phyloP scores from a whole-genome alignment of 2,797 vertebrate genomes.

The Gallirallus australis region DNA sequence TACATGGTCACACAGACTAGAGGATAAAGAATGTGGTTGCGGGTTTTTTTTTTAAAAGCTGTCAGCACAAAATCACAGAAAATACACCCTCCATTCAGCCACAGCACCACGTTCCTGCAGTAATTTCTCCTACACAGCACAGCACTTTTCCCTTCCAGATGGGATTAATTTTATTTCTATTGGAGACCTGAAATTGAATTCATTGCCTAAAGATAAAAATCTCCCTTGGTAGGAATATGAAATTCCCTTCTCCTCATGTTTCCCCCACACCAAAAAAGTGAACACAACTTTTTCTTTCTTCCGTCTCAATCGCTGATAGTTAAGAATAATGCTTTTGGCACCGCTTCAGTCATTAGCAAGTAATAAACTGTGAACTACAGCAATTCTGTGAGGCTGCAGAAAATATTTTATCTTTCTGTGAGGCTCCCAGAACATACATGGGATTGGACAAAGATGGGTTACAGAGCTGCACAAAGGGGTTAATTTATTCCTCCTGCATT shows the following conservation, averaged over 20 bases:
- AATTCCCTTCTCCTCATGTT: constrained; percentile 61
- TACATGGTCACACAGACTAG: not conserved
- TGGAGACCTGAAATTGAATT: constrained; percentile 63
- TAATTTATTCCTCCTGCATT: constrained; percentile 65
- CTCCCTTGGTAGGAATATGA: constrained; percentile 62
- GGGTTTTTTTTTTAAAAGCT: not conserved
- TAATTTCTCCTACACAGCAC: not conserved
- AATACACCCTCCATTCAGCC: not conserved
- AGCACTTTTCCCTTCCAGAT: constrained; percentile 60
- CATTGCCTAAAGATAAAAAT: constrained; percentile 71
- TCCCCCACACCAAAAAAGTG: constrained; percentile 11
- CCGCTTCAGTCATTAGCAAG: constrained; percentile 21
- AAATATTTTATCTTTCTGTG: constrained; percentile 18
- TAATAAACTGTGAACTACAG: not conserved
- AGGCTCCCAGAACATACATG: not conserved
- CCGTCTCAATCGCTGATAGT: not conserved
- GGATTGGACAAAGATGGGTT: constrained; percentile 29
- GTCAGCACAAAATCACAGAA: constrained; percentile 47
- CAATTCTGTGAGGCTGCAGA: not conserved
- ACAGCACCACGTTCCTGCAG: not conserved
- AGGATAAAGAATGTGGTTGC: not conserved
- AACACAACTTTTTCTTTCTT: not conserved
- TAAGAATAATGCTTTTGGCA: constrained; percentile 38
- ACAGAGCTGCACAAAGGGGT: constrained; percentile 42
- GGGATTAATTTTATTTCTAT: constrained; percentile 66